Base-by-base conservation (phyloP, 2,113 vertebrate genomes). In the Phrynosoma blainvillii region DNA sequence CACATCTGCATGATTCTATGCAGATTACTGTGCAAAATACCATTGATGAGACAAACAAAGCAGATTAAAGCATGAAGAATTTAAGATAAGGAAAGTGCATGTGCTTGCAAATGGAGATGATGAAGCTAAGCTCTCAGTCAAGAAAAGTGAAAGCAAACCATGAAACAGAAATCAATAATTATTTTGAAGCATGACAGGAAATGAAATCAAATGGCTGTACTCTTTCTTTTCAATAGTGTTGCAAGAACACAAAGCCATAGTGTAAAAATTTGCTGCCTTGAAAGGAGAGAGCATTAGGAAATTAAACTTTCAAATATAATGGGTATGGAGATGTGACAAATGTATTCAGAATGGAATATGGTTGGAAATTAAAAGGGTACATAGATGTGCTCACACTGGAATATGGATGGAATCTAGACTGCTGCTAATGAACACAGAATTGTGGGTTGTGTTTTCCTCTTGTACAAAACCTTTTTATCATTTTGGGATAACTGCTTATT, bases 31-130 rank as follows among this genome's bases (percentile, higher is more conserved):
- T 23, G 16, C 87, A 87, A 90, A 91, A 91, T 86, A 2, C 62
- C 47, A 87, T 30, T 0, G 0, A 83, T 76, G 87, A 91, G 68
- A 1, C 56, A 86, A 89, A 85, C 84, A 79, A 91, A 90, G 87
- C 68, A 86, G 82, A 79, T 78, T 85, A 90, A 92, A 89, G 91
- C 16, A 80, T 79, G 82, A 82, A 86, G 94, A 94, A 89, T 89
- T 90, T 89, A 90, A 94, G 87, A 91, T 92, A 93, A 96, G 87
- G 52, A 95, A 94, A 91, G 89, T 92, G 88, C 52, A 65, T 87
- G 70, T 40, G 84, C 20, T 30, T 92, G 82, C 77, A 91, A 89
- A 66, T 68, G 32, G 14, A n/a, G 74, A 77, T 40, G 85, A 8
- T 86, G 86, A 93, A 87, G 90, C 62, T 54, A 92, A 74, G 80